Conservation (phyloP, 2,797 vertebrate genomes). For the Strix occidentalis region DNA sequence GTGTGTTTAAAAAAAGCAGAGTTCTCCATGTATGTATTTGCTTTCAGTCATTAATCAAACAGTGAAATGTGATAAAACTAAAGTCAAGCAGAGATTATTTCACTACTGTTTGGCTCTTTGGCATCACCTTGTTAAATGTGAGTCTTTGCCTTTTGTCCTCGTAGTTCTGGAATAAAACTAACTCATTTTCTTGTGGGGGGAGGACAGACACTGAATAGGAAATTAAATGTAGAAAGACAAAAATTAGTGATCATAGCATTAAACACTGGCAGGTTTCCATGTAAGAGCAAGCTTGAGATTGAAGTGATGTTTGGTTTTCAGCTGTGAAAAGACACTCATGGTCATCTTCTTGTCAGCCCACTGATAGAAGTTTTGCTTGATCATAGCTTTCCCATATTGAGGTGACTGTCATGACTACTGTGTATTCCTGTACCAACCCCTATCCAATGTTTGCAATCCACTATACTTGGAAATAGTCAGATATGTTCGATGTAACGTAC, state of each 20-base stretch:
- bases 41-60: not conserved
- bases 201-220: not conserved
- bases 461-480: not conserved
- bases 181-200: not conserved
- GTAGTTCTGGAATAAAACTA: not conserved
- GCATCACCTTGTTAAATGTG: not conserved
- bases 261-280: not conserved
- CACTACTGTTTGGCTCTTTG: not conserved
- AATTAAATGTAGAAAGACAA: not conserved
- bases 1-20: not conserved
- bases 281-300: not conserved
- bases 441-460: not conserved
- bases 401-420: not conserved
- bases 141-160: not conserved
- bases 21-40: not conserved
- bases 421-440: not conserved
- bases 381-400: accelerated
- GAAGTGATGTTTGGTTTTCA: not conserved
- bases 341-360: not conserved
- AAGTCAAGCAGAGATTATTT: not conserved
- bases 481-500: not conserved
- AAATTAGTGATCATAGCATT: not conserved
- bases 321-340: not conserved
- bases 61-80: not conserved
- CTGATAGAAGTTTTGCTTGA: not conserved